phyloP scores from a whole-genome alignment of 1,140 invertebrate species.

The Drosophila miranda region DNA sequence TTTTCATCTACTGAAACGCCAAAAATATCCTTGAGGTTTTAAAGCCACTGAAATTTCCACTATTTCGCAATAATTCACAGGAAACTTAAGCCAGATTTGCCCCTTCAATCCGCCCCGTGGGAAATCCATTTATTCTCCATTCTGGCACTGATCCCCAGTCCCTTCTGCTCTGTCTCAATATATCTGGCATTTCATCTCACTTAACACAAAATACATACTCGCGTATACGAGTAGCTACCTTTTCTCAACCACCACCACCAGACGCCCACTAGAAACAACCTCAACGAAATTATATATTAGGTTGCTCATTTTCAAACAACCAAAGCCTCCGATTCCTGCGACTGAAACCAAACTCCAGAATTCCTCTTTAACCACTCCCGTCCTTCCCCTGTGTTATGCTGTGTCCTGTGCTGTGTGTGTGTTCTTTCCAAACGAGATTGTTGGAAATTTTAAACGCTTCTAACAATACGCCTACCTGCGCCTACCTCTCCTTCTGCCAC shows the following conservation, averaged over 20 bases:
- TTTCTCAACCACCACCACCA: not conserved
- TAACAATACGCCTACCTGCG: constrained; percentile 44
- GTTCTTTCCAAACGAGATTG: constrained; percentile 13
- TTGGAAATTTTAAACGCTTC: constrained; percentile 45
- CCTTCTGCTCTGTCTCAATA: constrained; percentile 15
- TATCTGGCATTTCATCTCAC: constrained; percentile 33
- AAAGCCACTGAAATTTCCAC: too few species aligned
- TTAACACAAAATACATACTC: constrained; percentile 15
- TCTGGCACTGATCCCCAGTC: too few species aligned
- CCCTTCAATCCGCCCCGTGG: too few species aligned
- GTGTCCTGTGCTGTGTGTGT: too few species aligned
- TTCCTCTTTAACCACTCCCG: not conserved
- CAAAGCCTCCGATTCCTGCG: constrained; percentile 3
- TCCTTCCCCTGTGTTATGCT: too few species aligned
- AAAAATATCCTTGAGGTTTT: too few species aligned
- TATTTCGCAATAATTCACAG: too few species aligned
- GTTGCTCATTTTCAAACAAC: constrained; percentile 18
- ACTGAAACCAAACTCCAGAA: constrained; percentile 23
- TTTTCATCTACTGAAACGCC: too few species aligned
- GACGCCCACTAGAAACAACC: constrained; percentile 1
- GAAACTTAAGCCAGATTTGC: too few species aligned
- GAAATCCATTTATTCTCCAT: too few species aligned
- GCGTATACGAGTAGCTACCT: not conserved
- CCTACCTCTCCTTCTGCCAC: too few species aligned
- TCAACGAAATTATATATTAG: constrained; percentile 27